Base-by-base conservation (phyloP, 2,888 invertebrate genomes). In the Drepanosiphum platanoidis region DNA sequence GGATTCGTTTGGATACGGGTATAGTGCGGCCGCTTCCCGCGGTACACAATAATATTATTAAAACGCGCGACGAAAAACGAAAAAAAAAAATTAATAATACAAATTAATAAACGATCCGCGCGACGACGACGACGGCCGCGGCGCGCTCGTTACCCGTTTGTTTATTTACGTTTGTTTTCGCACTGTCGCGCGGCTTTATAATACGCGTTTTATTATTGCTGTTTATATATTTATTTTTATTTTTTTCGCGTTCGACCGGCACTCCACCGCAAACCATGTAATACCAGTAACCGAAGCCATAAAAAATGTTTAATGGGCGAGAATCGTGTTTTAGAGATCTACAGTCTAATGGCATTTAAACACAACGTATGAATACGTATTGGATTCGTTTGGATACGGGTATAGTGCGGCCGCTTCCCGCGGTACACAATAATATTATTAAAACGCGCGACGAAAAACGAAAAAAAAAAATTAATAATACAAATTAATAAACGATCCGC, bases 251-350 rank as follows among this genome's bases (percentile, higher is more conserved):
- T 78, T 42, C 75, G n/a, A 15, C 52, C 58, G n/a, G n/a, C n/a
- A 27, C 75, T 34, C 58, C 58, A 75, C 58, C 34, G 9, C 58
- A 36, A 36, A 66, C 66, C 66, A 64, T 78, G 78, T 79, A 78
- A 79, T 79, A 79, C 78, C 42, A 66, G 78, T 78, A 78, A 78
- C 39, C 42, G 64, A 78, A 78, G 78, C 64, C 78, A 66, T 79
- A 79, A 79, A 78, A 79, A 66, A 78, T 78, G 78, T 80, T 80
- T 80, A 34, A 68, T 68, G 79, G 46, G n/a, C 66, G 15, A 80
- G 68, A 80, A 79, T 79, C 79, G 79, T 79, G 79, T 68, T 79
- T 34, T 34, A 46, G 46, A 66, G 68, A 79, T 46, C 79, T 78
- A 64, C 58, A 42, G 32, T 68, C 46, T 80, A 80, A 80, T 68